Conservation (phyloP, 2,888 invertebrate species). For the Scrobipalpa atriplicella region DNA sequence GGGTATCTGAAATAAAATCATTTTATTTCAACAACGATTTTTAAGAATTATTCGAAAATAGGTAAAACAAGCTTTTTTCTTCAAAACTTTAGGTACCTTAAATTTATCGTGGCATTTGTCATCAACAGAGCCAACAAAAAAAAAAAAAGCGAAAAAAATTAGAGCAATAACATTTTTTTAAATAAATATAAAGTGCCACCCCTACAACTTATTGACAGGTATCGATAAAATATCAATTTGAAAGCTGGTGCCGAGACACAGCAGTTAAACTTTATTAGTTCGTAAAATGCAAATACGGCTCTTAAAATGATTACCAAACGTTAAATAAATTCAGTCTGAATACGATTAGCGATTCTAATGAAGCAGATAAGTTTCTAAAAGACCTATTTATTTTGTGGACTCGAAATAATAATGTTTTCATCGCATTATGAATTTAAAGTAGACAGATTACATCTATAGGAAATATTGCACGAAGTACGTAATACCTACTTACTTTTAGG, state of each 20-base stretch:
- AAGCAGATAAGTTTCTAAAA: not conserved
- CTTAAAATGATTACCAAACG: slow-evolving; percentile 46
- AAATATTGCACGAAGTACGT: too few species aligned
- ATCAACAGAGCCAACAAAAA: too few species aligned
- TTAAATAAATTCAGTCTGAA: slow-evolving; percentile 17
- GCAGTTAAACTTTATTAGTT: slow-evolving; percentile 65
- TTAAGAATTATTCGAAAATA: too few species aligned
- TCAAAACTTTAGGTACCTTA: too few species aligned
- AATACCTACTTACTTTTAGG: not conserved
- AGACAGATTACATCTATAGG: too few species aligned
- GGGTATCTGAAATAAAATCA: too few species aligned
- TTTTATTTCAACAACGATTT: too few species aligned
- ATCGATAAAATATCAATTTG: slow-evolving; percentile 68
- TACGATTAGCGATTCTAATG: slow-evolving; percentile 4
- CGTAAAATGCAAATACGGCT: slow-evolving; percentile 68
- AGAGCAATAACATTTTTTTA: too few species aligned
- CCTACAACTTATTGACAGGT: slow-evolving; percentile 36
- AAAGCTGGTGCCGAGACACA: slow-evolving; percentile 60
- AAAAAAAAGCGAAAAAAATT: too few species aligned
- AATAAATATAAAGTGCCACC: slow-evolving; percentile 27
- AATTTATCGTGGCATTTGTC: too few species aligned
- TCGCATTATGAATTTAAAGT: too few species aligned
- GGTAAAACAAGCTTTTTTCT: too few species aligned
- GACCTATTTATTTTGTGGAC: slow-evolving; percentile 4
- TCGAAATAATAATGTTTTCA: not conserved